Conservation (phyloP, 2,113 vertebrate genomes). For the Polyodon spathula region DNA sequence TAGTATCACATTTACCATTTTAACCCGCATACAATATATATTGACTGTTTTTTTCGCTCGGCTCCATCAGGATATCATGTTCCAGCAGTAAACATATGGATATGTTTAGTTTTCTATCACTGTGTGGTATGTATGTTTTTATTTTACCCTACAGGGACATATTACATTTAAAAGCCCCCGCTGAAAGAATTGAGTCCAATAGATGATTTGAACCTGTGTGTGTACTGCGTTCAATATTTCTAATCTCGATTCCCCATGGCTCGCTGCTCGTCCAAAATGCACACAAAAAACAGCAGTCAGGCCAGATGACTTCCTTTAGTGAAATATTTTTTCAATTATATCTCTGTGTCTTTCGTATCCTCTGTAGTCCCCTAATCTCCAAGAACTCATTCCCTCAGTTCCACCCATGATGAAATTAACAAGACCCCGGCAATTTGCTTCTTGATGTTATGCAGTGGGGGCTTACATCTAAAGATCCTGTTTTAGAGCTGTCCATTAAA, state of each 20-base stretch:
- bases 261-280: conserved; percentile 50
- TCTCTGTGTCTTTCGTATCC: background rate
- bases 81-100: conserved; percentile 63
- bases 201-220: conserved; percentile 49
- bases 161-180: conserved; percentile 49
- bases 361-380: conserved; percentile 27
- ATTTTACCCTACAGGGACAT: conserved; percentile 53
- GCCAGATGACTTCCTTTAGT: conserved; percentile 41
- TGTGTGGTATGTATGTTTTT: conserved; percentile 36
- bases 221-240: conserved; percentile 49
- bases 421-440: conserved; percentile 28
- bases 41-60: too few relatives aligned
- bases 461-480: too few relatives aligned
- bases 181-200: conserved; percentile 42
- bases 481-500: too few relatives aligned
- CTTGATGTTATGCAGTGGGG: too few relatives aligned
- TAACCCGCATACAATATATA: too few relatives aligned
- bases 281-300: conserved; percentile 35
- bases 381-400: conserved; percentile 22
- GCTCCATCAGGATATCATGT: conserved; percentile 17
- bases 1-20: too few relatives aligned
- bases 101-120: conserved; percentile 59
- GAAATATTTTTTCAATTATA: conserved; percentile 34
- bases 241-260: conserved; percentile 45
- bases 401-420: conserved; percentile 35